These are phyloP conservation scores for Oligia latruncula DNA, from an alignment of 2,888 invertebrate genomes.

Conservation along the genomic window DNA sequence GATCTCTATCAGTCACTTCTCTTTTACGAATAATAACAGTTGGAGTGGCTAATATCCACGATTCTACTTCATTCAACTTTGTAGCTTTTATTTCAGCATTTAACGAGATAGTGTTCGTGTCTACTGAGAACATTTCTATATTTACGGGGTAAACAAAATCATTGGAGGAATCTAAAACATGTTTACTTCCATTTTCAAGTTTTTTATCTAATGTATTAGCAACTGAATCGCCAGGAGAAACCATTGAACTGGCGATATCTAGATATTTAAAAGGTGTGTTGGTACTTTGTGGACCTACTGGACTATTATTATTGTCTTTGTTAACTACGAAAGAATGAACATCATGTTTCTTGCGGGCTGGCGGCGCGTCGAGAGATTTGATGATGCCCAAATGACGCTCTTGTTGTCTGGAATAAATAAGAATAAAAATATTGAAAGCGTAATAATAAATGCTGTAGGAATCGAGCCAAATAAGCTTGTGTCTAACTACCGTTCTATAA, in stretches of 20 bases:
- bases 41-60: slow-evolving; percentile 85
- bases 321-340: slow-evolving; percentile 86
- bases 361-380: slow-evolving; percentile 86
- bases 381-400: slow-evolving; percentile 94
- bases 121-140: slow-evolving; percentile 73
- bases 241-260: slow-evolving; percentile 78
- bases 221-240: slow-evolving; percentile 59
- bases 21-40: slow-evolving; percentile 81
- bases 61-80: slow-evolving; percentile 77
- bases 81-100: slow-evolving; percentile 77
- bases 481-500: neutral
- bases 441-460: neutral
- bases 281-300: slow-evolving; percentile 70
- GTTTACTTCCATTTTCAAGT: slow-evolving; percentile 28
- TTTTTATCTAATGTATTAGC: slow-evolving; percentile 58
- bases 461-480: slow-evolving; percentile 50
- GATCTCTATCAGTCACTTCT: slow-evolving; percentile 76
- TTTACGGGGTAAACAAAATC: slow-evolving; percentile 58
- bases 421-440: slow-evolving; percentile 10
- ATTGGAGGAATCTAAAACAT: slow-evolving; percentile 57
- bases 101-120: slow-evolving; percentile 69
- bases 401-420: slow-evolving; percentile 91
- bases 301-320: slow-evolving; percentile 77
- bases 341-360: slow-evolving; percentile 86
- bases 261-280: slow-evolving; percentile 78